Conservation (phyloP, 2,797 vertebrate genomes). For the Urosaurus nigricauda region DNA sequence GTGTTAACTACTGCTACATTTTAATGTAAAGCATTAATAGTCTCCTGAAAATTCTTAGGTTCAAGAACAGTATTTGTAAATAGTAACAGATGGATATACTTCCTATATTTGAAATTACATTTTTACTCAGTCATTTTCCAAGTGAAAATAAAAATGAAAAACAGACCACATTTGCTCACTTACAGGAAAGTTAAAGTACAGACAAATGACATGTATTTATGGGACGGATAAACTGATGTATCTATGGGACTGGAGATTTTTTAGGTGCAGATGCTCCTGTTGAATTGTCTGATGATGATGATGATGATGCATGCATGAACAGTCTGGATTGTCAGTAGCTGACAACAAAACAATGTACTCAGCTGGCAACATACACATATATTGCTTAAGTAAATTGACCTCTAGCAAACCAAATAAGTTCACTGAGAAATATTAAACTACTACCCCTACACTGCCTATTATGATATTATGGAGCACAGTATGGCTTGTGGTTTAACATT, state of each 20-base stretch:
- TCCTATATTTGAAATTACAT: conserved; percentile 16
- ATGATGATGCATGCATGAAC: conserved; percentile 2
- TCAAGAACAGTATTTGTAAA: conserved; percentile 30
- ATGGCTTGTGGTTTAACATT: background rate
- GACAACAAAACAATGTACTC: background rate
- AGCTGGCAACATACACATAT: background rate
- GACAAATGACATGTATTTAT: background rate
- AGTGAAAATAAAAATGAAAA: background rate
- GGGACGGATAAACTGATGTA: too few relatives aligned
- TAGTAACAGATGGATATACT: background rate
- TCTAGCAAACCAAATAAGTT: background rate
- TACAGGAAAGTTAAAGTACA: background rate
- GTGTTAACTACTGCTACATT: conserved; percentile 24
- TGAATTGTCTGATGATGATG: background rate
- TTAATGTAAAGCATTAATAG: conserved; percentile 24
- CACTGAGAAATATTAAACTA: background rate
- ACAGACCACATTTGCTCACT: background rate
- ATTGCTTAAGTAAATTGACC: background rate
- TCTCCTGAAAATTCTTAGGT: conserved; percentile 24
- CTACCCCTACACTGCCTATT: background rate
- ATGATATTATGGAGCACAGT: background rate
- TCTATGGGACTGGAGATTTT: background rate
- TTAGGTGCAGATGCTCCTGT: background rate
- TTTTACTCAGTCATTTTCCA: conserved; percentile 24
- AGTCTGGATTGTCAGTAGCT: background rate